Conservation (phyloP, 2,113 vertebrate genomes). For the Aythya baeri region DNA sequence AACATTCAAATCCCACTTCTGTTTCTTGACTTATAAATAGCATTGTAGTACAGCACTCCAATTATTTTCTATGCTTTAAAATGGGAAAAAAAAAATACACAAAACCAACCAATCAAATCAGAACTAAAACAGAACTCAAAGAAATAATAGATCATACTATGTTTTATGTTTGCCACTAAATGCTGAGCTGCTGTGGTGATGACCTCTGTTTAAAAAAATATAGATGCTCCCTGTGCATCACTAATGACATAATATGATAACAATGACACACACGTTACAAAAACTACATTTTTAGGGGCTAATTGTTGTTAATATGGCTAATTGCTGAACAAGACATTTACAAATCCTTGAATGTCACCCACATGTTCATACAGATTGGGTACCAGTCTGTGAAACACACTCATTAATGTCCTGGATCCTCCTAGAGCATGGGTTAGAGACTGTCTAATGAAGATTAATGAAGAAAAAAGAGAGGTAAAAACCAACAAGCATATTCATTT, state of each 20-base stretch:
- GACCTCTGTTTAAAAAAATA: neutral
- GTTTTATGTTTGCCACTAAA: neutral
- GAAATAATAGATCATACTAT: accelerated
- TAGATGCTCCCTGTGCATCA: neutral
- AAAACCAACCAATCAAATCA: neutral
- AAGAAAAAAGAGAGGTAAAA: neutral
- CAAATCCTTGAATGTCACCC: neutral
- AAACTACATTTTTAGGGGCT: neutral
- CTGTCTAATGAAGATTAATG: conserved; percentile 12
- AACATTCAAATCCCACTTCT: neutral
- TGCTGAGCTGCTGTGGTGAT: neutral
- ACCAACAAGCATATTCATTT: neutral
- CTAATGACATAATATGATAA: neutral
- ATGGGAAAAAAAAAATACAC: neutral
- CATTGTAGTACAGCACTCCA: neutral
- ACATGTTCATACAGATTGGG: neutral
- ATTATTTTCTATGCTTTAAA: neutral
- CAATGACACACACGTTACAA: neutral
- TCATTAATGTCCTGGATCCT: neutral
- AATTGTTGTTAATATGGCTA: neutral
- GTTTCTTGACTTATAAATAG: neutral
- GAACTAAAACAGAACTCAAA: neutral
- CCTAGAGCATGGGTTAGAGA: neutral
- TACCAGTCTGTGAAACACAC: neutral
- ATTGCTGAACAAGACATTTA: neutral